Evolutionary conservation across 2,797 vertebrate species (phyloP).

Genomic region (Anniella stebbinsi): DNA sequence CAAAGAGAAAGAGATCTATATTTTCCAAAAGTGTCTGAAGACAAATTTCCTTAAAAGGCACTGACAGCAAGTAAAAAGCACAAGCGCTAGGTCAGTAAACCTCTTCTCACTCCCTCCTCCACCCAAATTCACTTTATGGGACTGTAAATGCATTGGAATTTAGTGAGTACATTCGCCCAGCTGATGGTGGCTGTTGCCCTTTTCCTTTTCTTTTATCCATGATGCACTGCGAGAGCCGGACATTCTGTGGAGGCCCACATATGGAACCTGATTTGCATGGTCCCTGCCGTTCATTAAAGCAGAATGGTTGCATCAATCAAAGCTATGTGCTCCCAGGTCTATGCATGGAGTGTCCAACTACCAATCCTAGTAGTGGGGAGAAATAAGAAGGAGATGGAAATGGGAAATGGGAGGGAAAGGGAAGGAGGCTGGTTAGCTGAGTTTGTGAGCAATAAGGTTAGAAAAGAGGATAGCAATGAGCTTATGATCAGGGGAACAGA

Average conservation of each 20-base stretch:
- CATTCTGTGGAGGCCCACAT: neutral
- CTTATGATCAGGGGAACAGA: no score
- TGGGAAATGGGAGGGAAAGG: no score
- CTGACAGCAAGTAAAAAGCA: constrained; percentile 26
- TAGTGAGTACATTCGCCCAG: neutral
- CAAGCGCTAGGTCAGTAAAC: neutral
- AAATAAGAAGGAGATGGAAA: no score
- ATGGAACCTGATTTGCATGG: neutral
- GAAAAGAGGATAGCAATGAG: no score
- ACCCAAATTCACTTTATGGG: constrained; percentile 15
- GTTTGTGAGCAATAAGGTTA: no score
- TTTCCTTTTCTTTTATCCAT: neutral
- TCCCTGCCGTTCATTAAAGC: neutral
- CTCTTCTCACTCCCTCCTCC: neutral
- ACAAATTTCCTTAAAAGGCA: constrained; percentile 8
- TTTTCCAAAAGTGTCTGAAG: neutral
- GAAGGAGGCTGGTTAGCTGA: no score
- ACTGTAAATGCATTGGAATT: constrained; percentile 13
- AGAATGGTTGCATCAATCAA: neutral
- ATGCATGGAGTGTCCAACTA: no score
- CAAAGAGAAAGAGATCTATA: constrained; percentile 20
- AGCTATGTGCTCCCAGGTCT: neutral
- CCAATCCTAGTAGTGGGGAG: no score
- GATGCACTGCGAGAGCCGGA: neutral
- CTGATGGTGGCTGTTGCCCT: no score